Evolutionary conservation across 2,888 invertebrate genomes (phyloP), one percentile per base, ranked within the genome.

Genomic region (Hoplodrina ambigua): DNA sequence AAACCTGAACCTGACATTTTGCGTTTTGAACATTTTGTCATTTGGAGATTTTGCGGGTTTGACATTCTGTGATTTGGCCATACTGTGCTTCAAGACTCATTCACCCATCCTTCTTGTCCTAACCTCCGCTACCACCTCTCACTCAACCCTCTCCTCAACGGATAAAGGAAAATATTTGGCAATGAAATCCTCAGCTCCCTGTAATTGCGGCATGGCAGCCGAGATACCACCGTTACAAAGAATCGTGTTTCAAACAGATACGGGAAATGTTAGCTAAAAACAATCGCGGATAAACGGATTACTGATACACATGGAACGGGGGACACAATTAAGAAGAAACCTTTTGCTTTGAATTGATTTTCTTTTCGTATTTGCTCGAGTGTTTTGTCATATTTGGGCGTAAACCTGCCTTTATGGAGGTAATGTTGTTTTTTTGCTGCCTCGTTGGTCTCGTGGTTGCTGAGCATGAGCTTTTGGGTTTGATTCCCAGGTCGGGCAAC

Each of bases 161-260:
- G 89, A 89, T 90, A 91, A 93, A 93, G 89, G 92, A 94, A 94
- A 94, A 94, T 94, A 94, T 94, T 94, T 94, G 93, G 90, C 92
- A 94, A 94, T 94, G 92, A 93, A 94, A 94, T 94, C 92, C 90
- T 91, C 87, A 86, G 92, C 84, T 87, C 86, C 87, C 87, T 89
- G 92, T 94, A 94, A 94, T 94, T 94, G 93, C 87, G 90, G 87
- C 78, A 72, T 72, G 78, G 80, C 53, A 55, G 72, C 25, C 49
- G 72, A 85, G 85, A 83, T 83, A 85, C 83, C 71, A 76, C 82
- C 82, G 56, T 82, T 70, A 76, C 84, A 82, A 84, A 82, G 85
- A 87, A 83, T 85, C 82, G 80, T 80, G 81, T 85, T 70, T 71
- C 78, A 72, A 78, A 80, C 66, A 76, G 69, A 81, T 72, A 78